A percentile compares a stretch with the other conserved stretches of the same genome.
These are phyloP conservation scores for Zosterops japonicus DNA, from an alignment of 2,113 vertebrate genomes.

Conservation along the genomic window DNA sequence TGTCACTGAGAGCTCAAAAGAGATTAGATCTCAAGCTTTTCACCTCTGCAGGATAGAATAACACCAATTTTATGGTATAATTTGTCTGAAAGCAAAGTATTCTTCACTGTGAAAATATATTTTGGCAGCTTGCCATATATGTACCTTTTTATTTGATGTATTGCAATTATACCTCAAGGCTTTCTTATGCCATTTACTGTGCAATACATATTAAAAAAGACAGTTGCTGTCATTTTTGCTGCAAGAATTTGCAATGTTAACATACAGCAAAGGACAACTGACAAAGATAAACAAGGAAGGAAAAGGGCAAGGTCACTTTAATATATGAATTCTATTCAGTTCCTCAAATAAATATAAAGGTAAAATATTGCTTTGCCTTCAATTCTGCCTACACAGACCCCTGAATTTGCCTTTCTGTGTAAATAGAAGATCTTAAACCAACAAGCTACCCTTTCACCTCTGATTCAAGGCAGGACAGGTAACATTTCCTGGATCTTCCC, in stretches of 20 bases:
- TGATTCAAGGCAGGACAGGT: neutral
- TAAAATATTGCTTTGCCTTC: neutral
- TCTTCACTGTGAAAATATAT: neutral
- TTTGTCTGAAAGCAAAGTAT: neutral
- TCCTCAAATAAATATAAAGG: neutral
- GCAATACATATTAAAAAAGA: constrained; percentile 14
- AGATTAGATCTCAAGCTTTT: neutral
- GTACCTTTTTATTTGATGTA: neutral
- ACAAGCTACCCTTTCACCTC: neutral
- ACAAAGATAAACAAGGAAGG: neutral
- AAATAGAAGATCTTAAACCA: neutral
- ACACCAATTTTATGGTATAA: neutral
- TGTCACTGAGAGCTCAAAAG: neutral
- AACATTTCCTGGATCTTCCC: neutral
- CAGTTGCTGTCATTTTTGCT: constrained; percentile 38
- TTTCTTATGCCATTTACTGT: constrained; percentile 12
- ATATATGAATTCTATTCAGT: neutral
- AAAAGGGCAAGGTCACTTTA: constrained; percentile 4
- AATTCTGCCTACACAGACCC: neutral
- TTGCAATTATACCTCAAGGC: constrained; percentile 22
- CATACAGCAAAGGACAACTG: neutral
- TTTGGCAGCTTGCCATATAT: neutral
- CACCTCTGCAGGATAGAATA: neutral
- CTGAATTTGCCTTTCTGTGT: neutral
- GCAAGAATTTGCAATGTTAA: neutral